These are phyloP conservation scores for Jordanella pulchra DNA, from an alignment of 2,797 vertebrate genomes.

Conservation along the genomic window DNA sequence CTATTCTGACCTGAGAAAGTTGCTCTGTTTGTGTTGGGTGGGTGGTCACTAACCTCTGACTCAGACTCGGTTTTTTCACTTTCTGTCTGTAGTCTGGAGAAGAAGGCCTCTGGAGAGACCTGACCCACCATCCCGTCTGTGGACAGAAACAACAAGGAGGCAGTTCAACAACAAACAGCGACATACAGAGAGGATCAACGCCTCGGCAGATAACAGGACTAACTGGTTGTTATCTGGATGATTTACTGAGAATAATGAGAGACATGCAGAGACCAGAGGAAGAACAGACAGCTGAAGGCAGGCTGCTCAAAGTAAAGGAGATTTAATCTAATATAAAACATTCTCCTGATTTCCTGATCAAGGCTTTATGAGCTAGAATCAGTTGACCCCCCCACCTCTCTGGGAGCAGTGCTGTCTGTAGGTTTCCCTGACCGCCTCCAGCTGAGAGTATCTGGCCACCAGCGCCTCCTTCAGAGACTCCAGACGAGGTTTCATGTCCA, in stretches of 20 bases:
- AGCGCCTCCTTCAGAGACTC: constrained; percentile 84
- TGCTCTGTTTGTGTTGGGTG: background rate
- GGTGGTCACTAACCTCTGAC: constrained; percentile 84
- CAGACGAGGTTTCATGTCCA: constrained; percentile 86
- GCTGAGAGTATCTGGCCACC: constrained; percentile 84
- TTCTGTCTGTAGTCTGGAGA: constrained; percentile 89
- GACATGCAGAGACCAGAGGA: background rate
- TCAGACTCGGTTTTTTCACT: constrained; percentile 89
- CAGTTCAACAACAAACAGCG: background rate
- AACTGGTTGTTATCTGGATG: background rate
- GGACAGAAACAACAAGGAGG: background rate
- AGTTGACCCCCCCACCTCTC: constrained; percentile 83
- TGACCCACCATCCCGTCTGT: constrained; percentile 85
- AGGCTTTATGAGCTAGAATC: no score
- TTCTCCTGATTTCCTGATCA: no score
- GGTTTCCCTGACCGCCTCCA: constrained; percentile 82
- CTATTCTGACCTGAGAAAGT: no score
- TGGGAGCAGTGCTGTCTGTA: constrained; percentile 86
- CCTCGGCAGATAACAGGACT: background rate
- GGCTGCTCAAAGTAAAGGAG: background rate
- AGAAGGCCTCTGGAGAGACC: constrained; percentile 82
- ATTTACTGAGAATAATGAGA: background rate
- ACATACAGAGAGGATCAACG: background rate
- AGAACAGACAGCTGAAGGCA: background rate
- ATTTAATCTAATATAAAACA: no score